phyloP scores from a whole-genome alignment of 1,140 invertebrate species.

The Papilio xuthus region DNA sequence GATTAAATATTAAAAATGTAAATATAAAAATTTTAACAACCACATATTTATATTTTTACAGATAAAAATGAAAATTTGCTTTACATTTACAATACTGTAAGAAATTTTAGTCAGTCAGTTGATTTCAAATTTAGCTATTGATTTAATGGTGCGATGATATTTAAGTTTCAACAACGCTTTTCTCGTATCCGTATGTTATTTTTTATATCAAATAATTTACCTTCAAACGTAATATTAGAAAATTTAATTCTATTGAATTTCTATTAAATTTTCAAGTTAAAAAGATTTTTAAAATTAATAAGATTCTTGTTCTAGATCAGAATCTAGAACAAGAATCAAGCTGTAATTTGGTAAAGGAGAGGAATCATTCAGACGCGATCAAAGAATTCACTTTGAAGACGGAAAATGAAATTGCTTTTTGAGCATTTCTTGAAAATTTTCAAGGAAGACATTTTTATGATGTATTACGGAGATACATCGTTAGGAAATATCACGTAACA shows the following conservation, averaged over 20 bases:
- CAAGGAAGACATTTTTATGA: background rate
- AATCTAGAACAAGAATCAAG: background rate
- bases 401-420: slow-evolving; percentile 17
- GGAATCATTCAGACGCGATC: slow-evolving; percentile 8
- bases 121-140: too few relatives aligned
- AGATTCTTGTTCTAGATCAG: too few relatives aligned
- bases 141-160: too few relatives aligned
- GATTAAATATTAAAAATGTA: slow-evolving; percentile 13
- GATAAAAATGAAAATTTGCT: background rate
- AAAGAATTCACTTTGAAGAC: slow-evolving; percentile 31
- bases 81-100: too few relatives aligned
- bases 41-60: background rate
- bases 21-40: background rate
- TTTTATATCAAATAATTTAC: background rate
- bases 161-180: background rate
- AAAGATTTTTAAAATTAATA: too few relatives aligned
- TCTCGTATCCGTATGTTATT: background rate
- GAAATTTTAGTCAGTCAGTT: too few relatives aligned
- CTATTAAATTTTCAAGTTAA: too few relatives aligned
- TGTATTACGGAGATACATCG: background rate
- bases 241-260: slow-evolving; percentile 23
- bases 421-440: slow-evolving; percentile 4
- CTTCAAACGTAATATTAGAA: background rate
- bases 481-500: background rate
- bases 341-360: slow-evolving; percentile 30